A percentile compares a stretch with the other conserved stretches of the same genome.
Conservation (phyloP, 2,797 vertebrate genomes). For the Anguilla anguilla region DNA sequence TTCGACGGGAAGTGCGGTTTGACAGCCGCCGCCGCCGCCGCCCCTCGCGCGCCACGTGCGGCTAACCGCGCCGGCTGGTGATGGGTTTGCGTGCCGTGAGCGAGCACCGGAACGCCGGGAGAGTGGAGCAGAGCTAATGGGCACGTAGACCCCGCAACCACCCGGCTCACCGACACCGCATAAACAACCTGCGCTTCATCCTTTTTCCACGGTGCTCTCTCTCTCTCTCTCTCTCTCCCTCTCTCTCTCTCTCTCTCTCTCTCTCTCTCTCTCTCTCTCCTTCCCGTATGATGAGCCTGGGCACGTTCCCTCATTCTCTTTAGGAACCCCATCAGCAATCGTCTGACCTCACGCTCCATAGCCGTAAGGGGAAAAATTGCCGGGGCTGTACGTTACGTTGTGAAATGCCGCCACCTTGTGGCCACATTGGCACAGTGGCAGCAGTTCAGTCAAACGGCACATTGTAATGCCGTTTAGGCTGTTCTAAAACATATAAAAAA, state of each 20-base stretch:
- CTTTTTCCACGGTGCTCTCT: not conserved
- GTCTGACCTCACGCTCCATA: not conserved
- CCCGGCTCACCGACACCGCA: not conserved
- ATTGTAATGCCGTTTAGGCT: not conserved
- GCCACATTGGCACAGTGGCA: not conserved
- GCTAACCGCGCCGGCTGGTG: not conserved
- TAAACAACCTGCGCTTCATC: not conserved
- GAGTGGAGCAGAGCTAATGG: not conserved
- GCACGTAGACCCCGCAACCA: not conserved
- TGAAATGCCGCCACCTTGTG: conserved; percentile 9
- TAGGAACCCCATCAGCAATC: not conserved
- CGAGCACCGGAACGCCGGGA: not conserved
- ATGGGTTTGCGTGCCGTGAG: not conserved
- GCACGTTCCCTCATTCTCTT: not conserved
- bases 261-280: not conserved
- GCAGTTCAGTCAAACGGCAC: not conserved
- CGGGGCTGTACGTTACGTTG: not conserved
- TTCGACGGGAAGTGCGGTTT: not conserved
- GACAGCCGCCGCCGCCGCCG: not conserved
- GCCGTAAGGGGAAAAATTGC: not conserved
- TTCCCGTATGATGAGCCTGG: not conserved
- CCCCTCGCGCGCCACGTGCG: not conserved
- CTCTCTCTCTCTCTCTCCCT: too few species aligned
- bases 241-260: not conserved
- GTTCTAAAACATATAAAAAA: not conserved